Base-by-base conservation (phyloP, 2,888 invertebrate species). In the Pristionchus exspectatus region DNA sequence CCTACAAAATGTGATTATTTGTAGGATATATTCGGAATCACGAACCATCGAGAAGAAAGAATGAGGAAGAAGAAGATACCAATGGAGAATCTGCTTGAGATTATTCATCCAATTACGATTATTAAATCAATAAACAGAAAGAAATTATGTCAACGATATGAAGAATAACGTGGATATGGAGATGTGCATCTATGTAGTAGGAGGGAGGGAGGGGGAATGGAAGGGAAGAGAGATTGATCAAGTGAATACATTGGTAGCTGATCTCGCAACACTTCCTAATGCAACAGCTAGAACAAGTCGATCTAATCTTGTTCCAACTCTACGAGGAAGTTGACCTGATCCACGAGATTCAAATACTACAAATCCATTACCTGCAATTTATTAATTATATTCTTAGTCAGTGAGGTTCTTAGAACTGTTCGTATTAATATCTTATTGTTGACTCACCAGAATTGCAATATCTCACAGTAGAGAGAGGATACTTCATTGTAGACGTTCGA, bases 231-330 rank as follows among this genome's bases (percentile, higher is more conserved):
- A 66, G 66, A 50, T 50, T 7, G 66, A 24, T 72, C 33, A 33
- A 33, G 72, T 38, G 72, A 33, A 74, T 74, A 38, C 50, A 50
- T 44, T 81, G 9, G 56, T 84, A 10, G 54, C 27, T 27, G 27
- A 7, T 84, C 84, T 54, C 1, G 56, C 84, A 16, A 84, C 56
- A 56, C 84, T 84, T 86, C 93, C 92, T 90, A 93, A 91, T 4
- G 93, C 93, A 63, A 94, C 93, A 12, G 93, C 93, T 1, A 94
- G 90, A 5, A 94, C 94, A 33, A 94, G 91, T 84, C 92, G 91
- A 90, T 94, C 94, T 63, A 94, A 77, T 74, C 94, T 93, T 10
- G 92, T 93, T 30, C 92, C 93, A 10, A 93, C 91, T 30, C 92
- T 91, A 54, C 92, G 90, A 0, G 91, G 90, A 18, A 91, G 89